These are phyloP conservation scores for Oscheius sp. DNA, from an alignment of 2,888 invertebrate genomes.

Conservation along the genomic window DNA sequence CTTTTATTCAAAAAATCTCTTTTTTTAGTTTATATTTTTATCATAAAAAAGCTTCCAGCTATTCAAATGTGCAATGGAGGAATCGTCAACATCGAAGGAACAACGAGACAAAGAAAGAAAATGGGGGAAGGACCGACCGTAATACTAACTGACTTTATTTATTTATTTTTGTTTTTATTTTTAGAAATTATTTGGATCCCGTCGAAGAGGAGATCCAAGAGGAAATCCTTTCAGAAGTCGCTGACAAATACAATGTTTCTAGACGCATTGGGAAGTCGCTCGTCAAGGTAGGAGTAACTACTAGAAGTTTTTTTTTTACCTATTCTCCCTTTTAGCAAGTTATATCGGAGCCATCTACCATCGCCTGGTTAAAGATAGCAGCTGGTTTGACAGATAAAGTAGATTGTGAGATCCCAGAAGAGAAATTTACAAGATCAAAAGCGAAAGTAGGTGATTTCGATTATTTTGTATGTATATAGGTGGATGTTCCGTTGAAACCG, in stretches of 20 bases:
- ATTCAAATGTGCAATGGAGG: neutral
- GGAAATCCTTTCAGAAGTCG: neutral
- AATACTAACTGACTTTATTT: neutral
- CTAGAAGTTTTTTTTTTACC: neutral
- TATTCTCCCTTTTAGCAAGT: too few relatives aligned
- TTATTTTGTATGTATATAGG: neutral
- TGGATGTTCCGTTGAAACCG: neutral
- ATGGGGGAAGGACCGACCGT: neutral
- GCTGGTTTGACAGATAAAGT: neutral
- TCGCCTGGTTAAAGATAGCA: slow-evolving; percentile 4
- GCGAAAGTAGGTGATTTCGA: neutral
- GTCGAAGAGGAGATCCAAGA: neutral
- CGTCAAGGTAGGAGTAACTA: neutral
- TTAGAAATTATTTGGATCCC: neutral
- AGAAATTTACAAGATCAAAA: slow-evolving; percentile 6
- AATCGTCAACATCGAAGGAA: neutral
- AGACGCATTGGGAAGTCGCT: neutral
- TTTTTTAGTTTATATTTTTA: neutral
- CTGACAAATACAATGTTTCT: neutral
- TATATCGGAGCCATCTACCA: too few relatives aligned
- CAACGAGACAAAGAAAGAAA: neutral
- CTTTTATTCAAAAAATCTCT: neutral
- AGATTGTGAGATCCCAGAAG: neutral
- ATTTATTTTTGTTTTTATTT: too few relatives aligned
- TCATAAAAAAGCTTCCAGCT: neutral